Evolutionary conservation across 2,888 invertebrate genomes (phyloP).

Genomic region (Leucozona laternaria): DNA sequence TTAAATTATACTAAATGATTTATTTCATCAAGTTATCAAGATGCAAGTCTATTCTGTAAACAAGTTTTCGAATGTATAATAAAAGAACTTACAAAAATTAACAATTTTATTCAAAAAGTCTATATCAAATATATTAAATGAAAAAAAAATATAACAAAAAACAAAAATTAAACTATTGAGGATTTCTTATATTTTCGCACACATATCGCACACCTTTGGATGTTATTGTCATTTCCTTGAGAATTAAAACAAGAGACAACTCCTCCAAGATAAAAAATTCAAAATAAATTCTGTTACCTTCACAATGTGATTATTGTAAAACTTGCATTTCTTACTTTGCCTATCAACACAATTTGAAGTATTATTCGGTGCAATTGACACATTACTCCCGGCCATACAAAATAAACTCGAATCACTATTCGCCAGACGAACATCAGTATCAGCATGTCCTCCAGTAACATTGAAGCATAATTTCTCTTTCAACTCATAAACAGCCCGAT

Average conservation of each 20-base stretch:
- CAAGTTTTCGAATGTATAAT: no score
- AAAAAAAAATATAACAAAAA: not conserved
- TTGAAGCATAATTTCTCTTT: slow-evolving; percentile 77
- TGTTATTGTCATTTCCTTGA: slow-evolving; percentile 51
- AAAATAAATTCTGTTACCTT: slow-evolving; percentile 27
- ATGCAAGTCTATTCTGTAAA: no score
- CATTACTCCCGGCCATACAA: slow-evolving; percentile 42
- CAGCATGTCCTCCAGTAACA: slow-evolving; percentile 49
- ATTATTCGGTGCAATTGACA: slow-evolving; percentile 42
- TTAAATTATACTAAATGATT: no score
- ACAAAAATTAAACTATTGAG: not conserved
- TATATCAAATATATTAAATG: slow-evolving; percentile 35
- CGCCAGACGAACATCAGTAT: slow-evolving; percentile 16
- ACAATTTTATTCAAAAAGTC: slow-evolving; percentile 52
- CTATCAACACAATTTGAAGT: slow-evolving; percentile 25
- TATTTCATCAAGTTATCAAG: no score
- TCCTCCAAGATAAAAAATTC: not conserved
- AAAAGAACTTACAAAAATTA: not conserved
- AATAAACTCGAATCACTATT: slow-evolving; percentile 48
- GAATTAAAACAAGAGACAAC: slow-evolving; percentile 17
- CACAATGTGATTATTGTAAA: slow-evolving; percentile 24
- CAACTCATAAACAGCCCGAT: slow-evolving; percentile 76
- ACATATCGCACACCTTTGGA: slow-evolving; percentile 32
- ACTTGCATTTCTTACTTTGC: not conserved
- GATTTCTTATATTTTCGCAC: slow-evolving; percentile 20